Evolutionary conservation across 2,797 vertebrate genomes (phyloP).

Genomic region (Diplodus puntazzo): DNA sequence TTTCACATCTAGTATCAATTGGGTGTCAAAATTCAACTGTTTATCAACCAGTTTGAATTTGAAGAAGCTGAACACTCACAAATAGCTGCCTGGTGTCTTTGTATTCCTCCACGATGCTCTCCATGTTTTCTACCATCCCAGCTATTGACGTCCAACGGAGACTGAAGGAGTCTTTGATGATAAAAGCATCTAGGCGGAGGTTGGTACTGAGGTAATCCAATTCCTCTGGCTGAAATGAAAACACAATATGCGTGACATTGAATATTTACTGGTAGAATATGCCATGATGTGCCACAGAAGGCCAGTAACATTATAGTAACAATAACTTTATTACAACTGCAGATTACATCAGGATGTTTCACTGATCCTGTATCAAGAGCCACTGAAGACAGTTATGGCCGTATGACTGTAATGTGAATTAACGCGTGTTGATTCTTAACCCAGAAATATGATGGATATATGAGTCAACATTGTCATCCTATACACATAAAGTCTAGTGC

Average conservation of each 20-base stretch:
- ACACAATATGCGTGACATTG: not conserved
- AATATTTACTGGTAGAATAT: slow-evolving; percentile 2
- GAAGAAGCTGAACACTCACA: slow-evolving; percentile 79
- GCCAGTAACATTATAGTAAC: too few relatives aligned
- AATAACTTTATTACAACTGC: not conserved
- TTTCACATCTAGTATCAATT: not conserved
- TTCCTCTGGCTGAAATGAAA: slow-evolving; percentile 82
- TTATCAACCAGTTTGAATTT: not conserved
- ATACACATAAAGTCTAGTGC: not conserved
- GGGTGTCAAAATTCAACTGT: not conserved
- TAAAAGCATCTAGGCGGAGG: slow-evolving; percentile 85
- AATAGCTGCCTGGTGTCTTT: slow-evolving; percentile 87
- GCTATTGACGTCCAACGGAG: slow-evolving; percentile 87
- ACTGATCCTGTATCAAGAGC: not conserved
- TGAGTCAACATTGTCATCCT: not conserved
- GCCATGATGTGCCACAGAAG: not conserved
- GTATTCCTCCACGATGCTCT: slow-evolving; percentile 89
- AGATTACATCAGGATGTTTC: not conserved
- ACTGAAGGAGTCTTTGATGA: slow-evolving; percentile 88
- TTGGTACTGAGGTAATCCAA: slow-evolving; percentile 88
- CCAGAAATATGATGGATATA: not conserved
- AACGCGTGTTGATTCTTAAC: not conserved
- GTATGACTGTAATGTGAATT: not conserved
- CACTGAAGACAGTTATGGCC: not conserved
- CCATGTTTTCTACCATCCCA: slow-evolving; percentile 91